These are phyloP conservation scores for Drepana arcuata DNA, from an alignment of 1,140 invertebrate genomes.

Conservation along the genomic window DNA sequence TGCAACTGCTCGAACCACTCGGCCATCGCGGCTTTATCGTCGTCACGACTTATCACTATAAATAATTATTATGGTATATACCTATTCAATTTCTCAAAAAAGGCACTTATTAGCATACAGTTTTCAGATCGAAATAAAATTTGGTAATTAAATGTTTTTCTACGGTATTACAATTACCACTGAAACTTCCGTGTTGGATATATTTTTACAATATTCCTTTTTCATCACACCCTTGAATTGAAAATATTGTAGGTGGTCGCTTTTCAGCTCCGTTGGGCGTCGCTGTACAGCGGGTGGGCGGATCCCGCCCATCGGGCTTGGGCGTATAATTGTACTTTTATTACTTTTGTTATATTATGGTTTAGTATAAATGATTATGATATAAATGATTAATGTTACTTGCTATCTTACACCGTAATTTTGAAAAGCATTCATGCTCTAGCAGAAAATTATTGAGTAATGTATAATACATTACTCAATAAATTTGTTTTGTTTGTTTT, in stretches of 20 bases:
- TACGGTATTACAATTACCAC: neutral
- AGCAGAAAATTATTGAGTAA: neutral
- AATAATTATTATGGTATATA: too few relatives aligned
- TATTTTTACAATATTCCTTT: neutral
- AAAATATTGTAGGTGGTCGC: conserved; percentile 38
- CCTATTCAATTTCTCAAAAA: too few relatives aligned
- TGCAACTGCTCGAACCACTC: too few relatives aligned
- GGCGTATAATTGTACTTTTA: conserved; percentile 26
- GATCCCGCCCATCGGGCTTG: conserved; percentile 39
- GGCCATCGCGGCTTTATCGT: too few relatives aligned
- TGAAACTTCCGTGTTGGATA: neutral
- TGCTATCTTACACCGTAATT: neutral
- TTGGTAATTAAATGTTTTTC: neutral
- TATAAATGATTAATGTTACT: neutral
- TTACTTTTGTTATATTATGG: neutral
- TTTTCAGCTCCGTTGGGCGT: conserved; percentile 52
- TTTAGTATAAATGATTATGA: neutral
- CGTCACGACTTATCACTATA: too few relatives aligned
- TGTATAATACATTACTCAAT: neutral
- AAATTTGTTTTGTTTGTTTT: too few relatives aligned
- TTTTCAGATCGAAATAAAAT: neutral
- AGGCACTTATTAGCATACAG: neutral
- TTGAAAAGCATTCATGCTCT: neutral
- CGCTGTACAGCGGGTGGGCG: conserved; percentile 51
- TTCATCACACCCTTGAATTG: neutral